Evolutionary conservation across 2,797 vertebrate species (phyloP).

Genomic region (Epinephelus awoara): DNA sequence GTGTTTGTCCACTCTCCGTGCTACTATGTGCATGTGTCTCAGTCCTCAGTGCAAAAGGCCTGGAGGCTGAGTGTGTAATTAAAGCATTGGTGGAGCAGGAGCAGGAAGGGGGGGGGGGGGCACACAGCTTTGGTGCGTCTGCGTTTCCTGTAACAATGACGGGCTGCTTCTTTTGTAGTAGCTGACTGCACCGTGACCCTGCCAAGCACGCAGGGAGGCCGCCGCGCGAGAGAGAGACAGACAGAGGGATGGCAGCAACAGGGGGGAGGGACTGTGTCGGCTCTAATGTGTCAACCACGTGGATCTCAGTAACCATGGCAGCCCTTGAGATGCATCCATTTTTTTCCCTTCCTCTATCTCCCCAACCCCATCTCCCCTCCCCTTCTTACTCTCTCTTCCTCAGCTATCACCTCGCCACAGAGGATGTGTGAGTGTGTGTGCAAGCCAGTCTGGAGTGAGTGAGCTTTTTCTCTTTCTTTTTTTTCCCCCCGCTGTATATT

Average conservation of each 20-base stretch:
- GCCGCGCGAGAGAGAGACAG: constrained; percentile 41
- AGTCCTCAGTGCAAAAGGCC: constrained; percentile 33
- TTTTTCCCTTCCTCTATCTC: constrained; percentile 17
- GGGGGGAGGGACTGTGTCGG: constrained; percentile 54
- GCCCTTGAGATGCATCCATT: constrained; percentile 68
- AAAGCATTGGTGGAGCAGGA: constrained; percentile 45
- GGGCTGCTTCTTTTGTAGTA: constrained; percentile 80
- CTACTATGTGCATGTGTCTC: constrained; percentile 30
- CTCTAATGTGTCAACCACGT: constrained; percentile 78
- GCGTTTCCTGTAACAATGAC: constrained; percentile 80
- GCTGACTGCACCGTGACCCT: constrained; percentile 81
- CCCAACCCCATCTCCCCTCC: background rate
- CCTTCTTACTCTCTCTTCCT: constrained; percentile 31
- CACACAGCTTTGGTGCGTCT: constrained; percentile 57
- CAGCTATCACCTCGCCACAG: constrained; percentile 56
- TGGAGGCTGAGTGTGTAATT: constrained; percentile 69
- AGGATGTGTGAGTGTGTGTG: constrained; percentile 58
- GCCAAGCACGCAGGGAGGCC: constrained; percentile 74
- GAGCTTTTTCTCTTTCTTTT: background rate
- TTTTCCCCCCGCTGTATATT: constrained; percentile 30
- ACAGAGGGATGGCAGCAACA: constrained; percentile 42
- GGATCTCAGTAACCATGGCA: constrained; percentile 85
- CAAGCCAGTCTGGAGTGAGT: constrained; percentile 43
- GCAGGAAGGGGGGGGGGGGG: background rate
- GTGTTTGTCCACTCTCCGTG: constrained; percentile 34